Percentiles rank a stretch among this genome's conserved stretches.
These are phyloP conservation scores for Ophraella communa DNA, from an alignment of 2,888 invertebrate species.

Conservation along the genomic window DNA sequence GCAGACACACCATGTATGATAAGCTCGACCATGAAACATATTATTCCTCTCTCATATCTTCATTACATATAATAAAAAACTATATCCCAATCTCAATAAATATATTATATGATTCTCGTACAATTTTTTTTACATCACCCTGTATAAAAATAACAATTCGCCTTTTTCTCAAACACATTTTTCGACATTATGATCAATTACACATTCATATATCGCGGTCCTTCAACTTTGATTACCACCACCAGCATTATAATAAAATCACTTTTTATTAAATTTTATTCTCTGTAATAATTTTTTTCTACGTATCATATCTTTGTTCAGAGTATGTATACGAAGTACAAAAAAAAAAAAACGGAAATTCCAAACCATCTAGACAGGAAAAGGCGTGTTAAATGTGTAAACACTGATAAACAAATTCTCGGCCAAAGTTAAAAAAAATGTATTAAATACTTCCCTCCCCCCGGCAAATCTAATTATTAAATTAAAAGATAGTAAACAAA, in stretches of 20 bases:
- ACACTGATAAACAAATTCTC: constrained; percentile 27
- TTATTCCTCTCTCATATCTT: too few relatives aligned
- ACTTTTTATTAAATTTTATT: too few relatives aligned
- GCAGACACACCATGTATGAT: too few relatives aligned
- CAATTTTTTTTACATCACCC: too few relatives aligned
- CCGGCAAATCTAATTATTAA: too few relatives aligned
- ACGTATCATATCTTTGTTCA: constrained; percentile 17
- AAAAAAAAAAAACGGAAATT: constrained; percentile 29
- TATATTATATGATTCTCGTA: too few relatives aligned
- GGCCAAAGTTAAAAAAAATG: background rate
- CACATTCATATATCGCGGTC: too few relatives aligned
- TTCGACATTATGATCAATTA: background rate
- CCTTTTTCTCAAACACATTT: background rate
- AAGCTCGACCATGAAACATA: too few relatives aligned
- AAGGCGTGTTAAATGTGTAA: constrained; percentile 34
- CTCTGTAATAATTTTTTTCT: background rate
- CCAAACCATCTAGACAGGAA: constrained; percentile 34
- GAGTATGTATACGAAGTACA: too few relatives aligned
- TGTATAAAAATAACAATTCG: background rate
- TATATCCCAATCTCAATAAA: too few relatives aligned
- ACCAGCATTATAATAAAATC: too few relatives aligned
- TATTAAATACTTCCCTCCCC: background rate
- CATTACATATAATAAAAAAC: too few relatives aligned
- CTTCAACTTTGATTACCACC: background rate
- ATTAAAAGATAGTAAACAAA: constrained; percentile 21